phyloP scores from a whole-genome alignment of 2,113 vertebrate genomes.

The Meriones unguiculatus region DNA sequence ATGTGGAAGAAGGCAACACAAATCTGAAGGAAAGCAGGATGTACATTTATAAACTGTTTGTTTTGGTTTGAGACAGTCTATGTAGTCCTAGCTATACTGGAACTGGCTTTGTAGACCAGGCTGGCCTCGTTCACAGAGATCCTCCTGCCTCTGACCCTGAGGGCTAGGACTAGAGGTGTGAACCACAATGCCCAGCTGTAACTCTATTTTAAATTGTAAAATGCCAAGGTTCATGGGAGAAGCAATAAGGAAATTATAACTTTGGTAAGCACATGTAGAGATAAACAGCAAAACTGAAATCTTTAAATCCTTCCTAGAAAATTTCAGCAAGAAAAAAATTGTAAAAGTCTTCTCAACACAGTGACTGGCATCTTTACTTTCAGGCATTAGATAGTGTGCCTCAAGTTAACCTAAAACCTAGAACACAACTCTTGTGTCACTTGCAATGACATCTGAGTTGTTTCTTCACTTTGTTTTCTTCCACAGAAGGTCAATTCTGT shows the following conservation, averaged over 20 bases:
- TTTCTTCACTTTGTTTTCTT: slow-evolving; percentile 57
- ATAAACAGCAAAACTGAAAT: slow-evolving; percentile 23
- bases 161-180: neutral
- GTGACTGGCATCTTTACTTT: slow-evolving; percentile 18
- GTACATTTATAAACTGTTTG: slow-evolving; percentile 16
- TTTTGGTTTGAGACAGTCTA: neutral
- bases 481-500: neutral
- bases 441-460: slow-evolving; percentile 53
- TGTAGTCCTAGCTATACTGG: neutral
- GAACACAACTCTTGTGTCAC: slow-evolving; percentile 39
- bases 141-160: neutral
- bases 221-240: neutral
- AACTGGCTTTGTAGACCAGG: neutral
- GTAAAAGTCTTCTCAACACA: neutral
- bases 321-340: slow-evolving; percentile 43
- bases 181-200: neutral
- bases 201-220: neutral
- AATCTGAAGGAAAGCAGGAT: neutral
- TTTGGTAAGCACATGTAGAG: neutral
- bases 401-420: slow-evolving; percentile 57
- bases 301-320: slow-evolving; percentile 32
- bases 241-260: neutral
- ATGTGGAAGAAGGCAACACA: neutral
- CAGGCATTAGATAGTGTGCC: neutral
- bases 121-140: neutral